A percentile compares a stretch with the other conserved stretches of the same genome.
Conservation (phyloP, 2,888 invertebrate genomes). For the Drosophila sordidula region DNA sequence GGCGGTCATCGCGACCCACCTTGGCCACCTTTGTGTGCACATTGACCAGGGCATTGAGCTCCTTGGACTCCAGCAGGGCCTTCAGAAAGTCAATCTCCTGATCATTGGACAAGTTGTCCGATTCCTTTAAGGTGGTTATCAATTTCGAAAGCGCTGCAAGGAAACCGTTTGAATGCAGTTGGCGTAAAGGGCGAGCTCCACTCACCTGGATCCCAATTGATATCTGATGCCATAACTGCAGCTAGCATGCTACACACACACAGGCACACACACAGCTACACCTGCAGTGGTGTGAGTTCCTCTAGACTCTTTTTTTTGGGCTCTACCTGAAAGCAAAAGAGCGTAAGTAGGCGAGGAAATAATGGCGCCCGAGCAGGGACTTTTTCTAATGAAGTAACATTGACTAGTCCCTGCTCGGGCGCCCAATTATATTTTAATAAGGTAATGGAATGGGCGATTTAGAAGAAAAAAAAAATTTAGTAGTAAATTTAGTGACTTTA, state of each 20-base stretch:
- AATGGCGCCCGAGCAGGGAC: conserved; percentile 5
- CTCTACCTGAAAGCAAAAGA: conserved; percentile 5
- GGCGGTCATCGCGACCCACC: conserved; percentile 93
- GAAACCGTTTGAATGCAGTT: not conserved
- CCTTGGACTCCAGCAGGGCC: conserved; percentile 93
- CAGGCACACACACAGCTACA: conserved; percentile 10
- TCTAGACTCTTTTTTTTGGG: not conserved
- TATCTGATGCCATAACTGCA: conserved; percentile 85
- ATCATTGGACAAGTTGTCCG: conserved; percentile 90
- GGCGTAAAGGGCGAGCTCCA: not conserved
- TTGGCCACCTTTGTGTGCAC: conserved; percentile 95
- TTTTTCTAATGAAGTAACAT: not conserved
- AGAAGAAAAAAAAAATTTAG: no score
- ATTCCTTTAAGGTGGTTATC: conserved; percentile 92
- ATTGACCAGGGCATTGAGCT: conserved; percentile 95
- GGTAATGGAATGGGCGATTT: no score
- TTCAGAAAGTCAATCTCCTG: conserved; percentile 95
- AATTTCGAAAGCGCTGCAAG: conserved; percentile 91
- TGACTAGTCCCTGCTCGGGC: not conserved
- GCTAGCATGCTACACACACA: conserved; percentile 82
- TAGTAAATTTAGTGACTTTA: no score
- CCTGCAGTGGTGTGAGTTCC: conserved; percentile 1
- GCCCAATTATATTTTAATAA: not conserved
- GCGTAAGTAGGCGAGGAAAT: not conserved
- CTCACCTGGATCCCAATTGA: conserved; percentile 85